Base-by-base conservation (phyloP, 1,140 invertebrate species). In the Anastatus disparis region DNA sequence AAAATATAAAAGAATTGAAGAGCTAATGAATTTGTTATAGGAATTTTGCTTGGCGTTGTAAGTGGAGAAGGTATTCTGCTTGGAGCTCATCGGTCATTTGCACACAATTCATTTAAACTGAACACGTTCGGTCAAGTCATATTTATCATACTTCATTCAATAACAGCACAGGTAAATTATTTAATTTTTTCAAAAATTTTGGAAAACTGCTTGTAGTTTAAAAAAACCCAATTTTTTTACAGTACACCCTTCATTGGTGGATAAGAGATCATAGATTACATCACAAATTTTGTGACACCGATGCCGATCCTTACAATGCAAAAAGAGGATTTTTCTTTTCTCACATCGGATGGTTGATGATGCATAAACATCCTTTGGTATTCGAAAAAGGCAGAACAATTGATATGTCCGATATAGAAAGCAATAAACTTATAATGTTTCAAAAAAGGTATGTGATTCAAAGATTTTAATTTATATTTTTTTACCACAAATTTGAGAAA, bases 371-470 rank as follows among this genome's bases (percentile, higher is more conserved):
- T 81, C 93, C 93, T 0, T 88, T 90, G 10, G 93, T 97, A 0
- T 91, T 91, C 10, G 87, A 88, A 48, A 94, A 95, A 79, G 90
- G 96, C 17, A 89, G 89, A 62, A 87, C 88, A 8, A 88, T 98
- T 0, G 92, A 94, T 75, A 89, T 95, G 82, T 91, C 89, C 12
- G 97, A 99, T 83, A 86, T 98, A 42, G 88, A 93, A 73, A 89
- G 87, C 10, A 96, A 98, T 84, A 90, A 91, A 0, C 92, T 98
- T 12, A 90, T 97, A 42, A 91, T 91, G 87, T 93, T 95, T 87
- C 96, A 98, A 78, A 91, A 92, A 80, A 92, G 85, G 91, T 91
- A 85, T 78, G 78, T 77, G n/a, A n/a, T n/a, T 77, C 29, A 52
- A 29, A 52, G 1, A n/a, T n/a, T n/a, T n/a, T n/a, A n/a, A n/a